Base-by-base conservation (phyloP, 64 coral and sea anemone species). In the Orbicella faveolata region DNA sequence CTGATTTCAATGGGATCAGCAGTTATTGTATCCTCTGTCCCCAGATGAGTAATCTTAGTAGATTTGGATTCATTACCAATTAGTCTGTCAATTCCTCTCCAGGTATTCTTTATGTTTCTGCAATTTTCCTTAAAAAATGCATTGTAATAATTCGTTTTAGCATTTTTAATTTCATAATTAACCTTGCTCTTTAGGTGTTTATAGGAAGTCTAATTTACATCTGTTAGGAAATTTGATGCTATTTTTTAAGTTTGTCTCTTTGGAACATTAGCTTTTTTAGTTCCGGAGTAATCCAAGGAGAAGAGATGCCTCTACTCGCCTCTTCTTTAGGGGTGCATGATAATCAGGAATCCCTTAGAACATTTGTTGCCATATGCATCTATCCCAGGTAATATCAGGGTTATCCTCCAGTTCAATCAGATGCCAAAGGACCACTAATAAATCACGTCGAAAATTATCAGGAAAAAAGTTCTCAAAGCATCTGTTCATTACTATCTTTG, bases 251-350 rank as follows among this genome's bases (percentile, higher is more conserved):
- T 21, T 88, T 59, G 19, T 88, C 86, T 53, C 86, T 70, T 61
- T 89, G 87, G 61, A 74, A 74, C 86, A 88, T 88, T 34, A 88
- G 73, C 52, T 62, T 34, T n/a, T 87, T 87, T 53, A 87, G 65
- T 20, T 87, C 19, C 53, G 84, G 84, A 33, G 84, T 87, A 44
- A 87, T 62, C 68, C 67, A 75, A 26, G 68, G 68, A 21, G 83
- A 26, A 41, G 63, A 52, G 63, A 44, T 34, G 70, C 37, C 63
- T 86, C 64, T 70, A 86, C 48, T 36, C 83, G 9, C 34, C 39
- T 86, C 19, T 39, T 86, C 21, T 69, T 86, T 30, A 30, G 30
- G 30, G 30, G 30, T 30, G 30, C 30, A 30, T 30, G 30, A 30
- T 30, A 30, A 30, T 86, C 83, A 39, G 66, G 34, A 65, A 86